Evolutionary conservation across 2,888 invertebrate species (phyloP).

Genomic region (Endomychus coccineus): DNA sequence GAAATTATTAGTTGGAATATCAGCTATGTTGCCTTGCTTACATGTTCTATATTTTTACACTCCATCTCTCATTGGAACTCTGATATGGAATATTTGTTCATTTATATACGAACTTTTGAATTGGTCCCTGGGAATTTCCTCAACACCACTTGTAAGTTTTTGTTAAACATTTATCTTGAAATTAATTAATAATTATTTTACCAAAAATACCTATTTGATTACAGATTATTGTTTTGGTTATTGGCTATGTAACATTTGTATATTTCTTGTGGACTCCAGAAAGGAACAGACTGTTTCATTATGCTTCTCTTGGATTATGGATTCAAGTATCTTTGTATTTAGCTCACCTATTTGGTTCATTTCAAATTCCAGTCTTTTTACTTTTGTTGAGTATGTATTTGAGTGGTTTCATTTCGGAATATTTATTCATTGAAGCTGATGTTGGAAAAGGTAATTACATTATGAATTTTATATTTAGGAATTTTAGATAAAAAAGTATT

Average conservation of each 20-base stretch:
- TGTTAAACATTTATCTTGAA: neutral
- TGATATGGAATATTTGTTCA: conserved; percentile 48
- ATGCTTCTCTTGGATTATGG: conserved; percentile 69
- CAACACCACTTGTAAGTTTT: conserved; percentile 14
- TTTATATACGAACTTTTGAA: conserved; percentile 24
- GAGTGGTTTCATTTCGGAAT: conserved; percentile 58
- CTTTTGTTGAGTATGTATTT: conserved; percentile 57
- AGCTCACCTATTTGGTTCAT: conserved; percentile 66
- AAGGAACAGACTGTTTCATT: conserved; percentile 57
- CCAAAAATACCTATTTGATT: neutral
- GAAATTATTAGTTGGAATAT: conserved; percentile 49
- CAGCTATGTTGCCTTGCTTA: conserved; percentile 44
- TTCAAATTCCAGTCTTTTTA: conserved; percentile 70
- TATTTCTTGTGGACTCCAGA: conserved; percentile 69
- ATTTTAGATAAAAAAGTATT: too few relatives aligned
- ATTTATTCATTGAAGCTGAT: too few relatives aligned
- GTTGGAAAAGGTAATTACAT: too few relatives aligned
- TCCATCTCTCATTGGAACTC: conserved; percentile 54
- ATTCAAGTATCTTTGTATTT: conserved; percentile 65
- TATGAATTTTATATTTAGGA: too few relatives aligned
- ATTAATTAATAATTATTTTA: neutral
- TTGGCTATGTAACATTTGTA: conserved; percentile 64
- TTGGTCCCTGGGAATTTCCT: conserved; percentile 37
- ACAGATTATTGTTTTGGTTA: neutral
- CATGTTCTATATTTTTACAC: conserved; percentile 65